These are phyloP conservation scores for Pitangus sulphuratus DNA, from an alignment of 2,797 vertebrate genomes.

Conservation along the genomic window DNA sequence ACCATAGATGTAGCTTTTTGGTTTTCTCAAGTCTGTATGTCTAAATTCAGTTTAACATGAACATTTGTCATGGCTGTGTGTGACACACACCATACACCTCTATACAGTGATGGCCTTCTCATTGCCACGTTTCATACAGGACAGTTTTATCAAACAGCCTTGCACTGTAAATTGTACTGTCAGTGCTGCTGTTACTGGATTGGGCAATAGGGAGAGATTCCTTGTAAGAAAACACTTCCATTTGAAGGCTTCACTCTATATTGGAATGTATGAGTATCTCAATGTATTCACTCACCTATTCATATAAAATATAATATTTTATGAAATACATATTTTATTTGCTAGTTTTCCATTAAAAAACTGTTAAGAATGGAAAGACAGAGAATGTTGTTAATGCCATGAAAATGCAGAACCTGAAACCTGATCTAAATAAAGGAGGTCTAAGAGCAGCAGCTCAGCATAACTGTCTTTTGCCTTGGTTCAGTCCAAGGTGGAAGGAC, in stretches of 20 bases:
- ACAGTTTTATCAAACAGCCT: not conserved
- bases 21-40: conserved; percentile 14
- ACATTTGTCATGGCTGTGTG: not conserved
- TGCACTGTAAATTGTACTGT: not conserved
- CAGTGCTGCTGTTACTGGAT: not conserved
- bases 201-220: not conserved
- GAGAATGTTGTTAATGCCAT: not conserved
- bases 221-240: not conserved
- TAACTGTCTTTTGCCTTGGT: not conserved
- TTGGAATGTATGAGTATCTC: not conserved
- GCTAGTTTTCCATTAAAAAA: not conserved
- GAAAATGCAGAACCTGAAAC: conserved; percentile 6
- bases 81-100: not conserved
- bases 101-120: not conserved
- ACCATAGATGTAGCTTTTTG: conserved; percentile 20
- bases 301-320: not conserved
- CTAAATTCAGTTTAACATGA: not conserved
- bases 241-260: conserved; percentile 27
- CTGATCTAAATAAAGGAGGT: not conserved
- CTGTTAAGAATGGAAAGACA: not conserved
- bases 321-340: not conserved
- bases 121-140: not conserved
- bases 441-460: not conserved
- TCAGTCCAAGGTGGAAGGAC: not conserved
- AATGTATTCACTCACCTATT: not conserved